A percentile compares a stretch with the other conserved stretches of the same genome.
Evolutionary conservation across 2,113 vertebrate species (phyloP).

Genomic region (Sakesphorus luctuosus): DNA sequence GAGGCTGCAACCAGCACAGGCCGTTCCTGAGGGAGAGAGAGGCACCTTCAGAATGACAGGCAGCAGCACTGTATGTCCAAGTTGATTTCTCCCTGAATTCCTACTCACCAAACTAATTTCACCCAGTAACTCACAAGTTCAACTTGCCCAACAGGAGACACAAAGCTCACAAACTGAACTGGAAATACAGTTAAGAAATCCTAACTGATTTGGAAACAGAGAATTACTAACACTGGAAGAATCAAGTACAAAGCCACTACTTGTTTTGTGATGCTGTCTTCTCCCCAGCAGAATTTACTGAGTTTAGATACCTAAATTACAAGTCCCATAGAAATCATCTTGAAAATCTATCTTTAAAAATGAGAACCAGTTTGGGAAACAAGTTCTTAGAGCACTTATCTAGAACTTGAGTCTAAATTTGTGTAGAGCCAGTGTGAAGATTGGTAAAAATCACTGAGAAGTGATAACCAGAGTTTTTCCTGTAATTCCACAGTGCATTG

Average conservation of each 20-base stretch:
- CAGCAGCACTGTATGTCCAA: neutral
- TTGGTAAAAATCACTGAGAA: neutral
- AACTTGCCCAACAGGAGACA: neutral
- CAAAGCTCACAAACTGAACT: neutral
- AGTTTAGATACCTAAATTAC: neutral
- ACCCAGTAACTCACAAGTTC: neutral
- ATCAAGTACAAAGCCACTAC: neutral
- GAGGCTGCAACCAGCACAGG: neutral
- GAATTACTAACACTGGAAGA: neutral
- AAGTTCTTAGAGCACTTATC: neutral
- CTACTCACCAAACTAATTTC: neutral
- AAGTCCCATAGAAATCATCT: neutral
- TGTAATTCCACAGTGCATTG: neutral
- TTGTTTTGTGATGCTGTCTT: neutral
- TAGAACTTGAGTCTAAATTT: neutral
- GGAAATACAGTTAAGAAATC: neutral
- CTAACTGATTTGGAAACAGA: neutral
- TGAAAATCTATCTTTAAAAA: neutral
- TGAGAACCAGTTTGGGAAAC: neutral
- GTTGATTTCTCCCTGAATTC: neutral
- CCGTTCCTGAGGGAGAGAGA: neutral
- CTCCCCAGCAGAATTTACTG: rapidly evolving
- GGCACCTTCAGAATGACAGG: neutral
- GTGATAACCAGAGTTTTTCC: neutral
- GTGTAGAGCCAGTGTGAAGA: neutral